Conservation (phyloP, 2,888 invertebrate species). For the Pachliopta kotzebuea region DNA sequence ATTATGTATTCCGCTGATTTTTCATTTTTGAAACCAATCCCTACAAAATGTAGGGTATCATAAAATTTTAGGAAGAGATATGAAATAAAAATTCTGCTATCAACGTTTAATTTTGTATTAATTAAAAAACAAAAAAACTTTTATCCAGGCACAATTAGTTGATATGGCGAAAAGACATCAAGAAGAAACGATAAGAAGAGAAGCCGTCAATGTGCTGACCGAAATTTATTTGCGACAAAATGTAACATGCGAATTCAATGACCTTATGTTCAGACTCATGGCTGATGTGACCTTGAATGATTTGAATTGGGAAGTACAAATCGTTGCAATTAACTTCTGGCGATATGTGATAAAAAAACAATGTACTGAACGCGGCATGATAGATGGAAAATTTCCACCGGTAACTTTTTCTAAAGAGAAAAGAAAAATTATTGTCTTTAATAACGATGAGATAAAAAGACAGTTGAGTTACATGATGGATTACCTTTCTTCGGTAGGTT, state of each 20-base stretch:
- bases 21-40: too few relatives aligned
- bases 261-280: conserved; percentile 79
- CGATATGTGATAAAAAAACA: conserved; percentile 82
- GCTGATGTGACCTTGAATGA: conserved; percentile 83
- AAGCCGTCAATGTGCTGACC: conserved; percentile 84
- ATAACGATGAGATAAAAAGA: conserved; percentile 83
- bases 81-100: too few relatives aligned
- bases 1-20: too few relatives aligned
- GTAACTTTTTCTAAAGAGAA: conserved; percentile 90
- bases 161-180: conserved; percentile 82
- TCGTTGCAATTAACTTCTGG: conserved; percentile 87
- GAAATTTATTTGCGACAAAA: conserved; percentile 83
- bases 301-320: conserved; percentile 91
- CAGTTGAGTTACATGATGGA: conserved; percentile 84
- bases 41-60: too few relatives aligned
- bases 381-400: conserved; percentile 88
- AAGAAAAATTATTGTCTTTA: conserved; percentile 87
- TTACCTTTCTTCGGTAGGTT: conserved; percentile 84
- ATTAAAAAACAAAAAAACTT: background rate
- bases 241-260: conserved; percentile 69
- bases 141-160: conserved; percentile 75
- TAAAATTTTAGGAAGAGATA: too few relatives aligned
- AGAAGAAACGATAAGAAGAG: conserved; percentile 88
- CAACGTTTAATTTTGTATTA: too few relatives aligned
- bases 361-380: conserved; percentile 88